Evolutionary conservation across 2,797 vertebrate species (phyloP), one percentile per base, ranked within the genome.

Genomic region (Merluccius polli): DNA sequence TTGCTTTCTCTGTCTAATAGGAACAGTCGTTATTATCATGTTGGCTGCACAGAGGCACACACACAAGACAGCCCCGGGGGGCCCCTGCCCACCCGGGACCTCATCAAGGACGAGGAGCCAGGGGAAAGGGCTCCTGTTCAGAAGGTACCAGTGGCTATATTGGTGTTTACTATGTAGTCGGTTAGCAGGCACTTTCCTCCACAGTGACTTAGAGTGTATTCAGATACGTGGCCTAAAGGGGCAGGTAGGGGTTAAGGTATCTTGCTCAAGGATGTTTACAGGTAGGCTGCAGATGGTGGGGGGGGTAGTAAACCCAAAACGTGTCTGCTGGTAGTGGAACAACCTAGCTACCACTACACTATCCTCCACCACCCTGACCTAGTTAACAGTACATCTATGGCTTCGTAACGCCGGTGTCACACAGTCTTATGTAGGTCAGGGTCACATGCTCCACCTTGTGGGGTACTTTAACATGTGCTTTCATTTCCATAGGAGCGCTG

Each of bases 1-100:
- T 72, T 30, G 77, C 73, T 78, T 15, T 8, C 72, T 73, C 73
- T 75, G n/a, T 82, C 74, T 76, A 12, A 0, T 52, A 90, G 91
- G 88, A 78, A 74, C 73, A 79, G 81, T 82, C 81, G 76, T 79
- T 78, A 13, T 29, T 65, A 65, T 65, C 59, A 88, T 88, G 90
- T 86, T 38, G 73, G 72, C 77, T 87, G 91, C 77, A 79, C 82
- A 3, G 89, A 93, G 79, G 74, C 52, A 11, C 82, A 80, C 21
- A 65, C 59, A 65, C 75, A 83, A 71, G 90, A 91, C 80, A 74
- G 79, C 80, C 85, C 59, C 59, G 59, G 86, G 80, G 73, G 59
- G 76, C 44, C 71, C 0, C 71, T 76, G 69, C 79, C 89, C 79
- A 73, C 83, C 75, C 84, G 89, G 84, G 85, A 89, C 79, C 2